These are phyloP conservation scores for Patella ulyssiponensis DNA, from an alignment of 2,888 invertebrate species.

Conservation along the genomic window DNA sequence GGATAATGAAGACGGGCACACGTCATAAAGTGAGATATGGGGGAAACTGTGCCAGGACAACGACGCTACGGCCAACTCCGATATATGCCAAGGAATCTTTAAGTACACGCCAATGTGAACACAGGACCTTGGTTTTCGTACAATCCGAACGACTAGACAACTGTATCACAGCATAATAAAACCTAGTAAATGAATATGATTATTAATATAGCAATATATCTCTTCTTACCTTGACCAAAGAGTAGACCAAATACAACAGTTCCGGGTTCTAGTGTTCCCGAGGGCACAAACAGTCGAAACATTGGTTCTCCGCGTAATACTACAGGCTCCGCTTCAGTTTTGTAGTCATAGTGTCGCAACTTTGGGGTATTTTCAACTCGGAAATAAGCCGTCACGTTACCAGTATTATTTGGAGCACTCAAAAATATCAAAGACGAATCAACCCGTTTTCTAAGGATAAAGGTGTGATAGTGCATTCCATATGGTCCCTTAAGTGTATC, in stretches of 20 bases:
- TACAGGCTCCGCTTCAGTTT: background rate
- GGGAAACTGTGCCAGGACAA: too few species aligned
- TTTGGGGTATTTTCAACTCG: slow-evolving; percentile 16
- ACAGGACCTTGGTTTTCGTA: too few species aligned
- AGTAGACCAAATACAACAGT: background rate
- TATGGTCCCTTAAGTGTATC: slow-evolving; percentile 28
- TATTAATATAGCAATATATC: too few species aligned
- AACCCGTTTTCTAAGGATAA: slow-evolving; percentile 34
- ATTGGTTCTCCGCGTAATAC: slow-evolving; percentile 8
- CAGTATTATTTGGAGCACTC: background rate
- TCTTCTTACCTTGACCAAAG: background rate
- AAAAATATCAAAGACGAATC: slow-evolving; percentile 24
- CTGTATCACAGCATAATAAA: too few species aligned
- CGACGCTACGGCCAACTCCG: too few species aligned
- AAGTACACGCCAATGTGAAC: too few species aligned
- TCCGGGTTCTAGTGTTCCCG: slow-evolving; percentile 11
- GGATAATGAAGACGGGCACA: too few species aligned
- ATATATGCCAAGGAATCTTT: too few species aligned
- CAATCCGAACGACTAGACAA: too few species aligned
- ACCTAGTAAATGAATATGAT: too few species aligned
- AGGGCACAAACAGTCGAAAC: slow-evolving; percentile 16
- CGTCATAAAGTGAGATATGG: too few species aligned
- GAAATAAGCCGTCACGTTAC: slow-evolving; percentile 24
- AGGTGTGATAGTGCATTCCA: slow-evolving; percentile 40
- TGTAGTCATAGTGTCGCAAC: slow-evolving; percentile 20